Evolutionary conservation across 2,797 vertebrate species (phyloP), one percentile per base, ranked within the genome.

Genomic region (Myripristis jacobus): DNA sequence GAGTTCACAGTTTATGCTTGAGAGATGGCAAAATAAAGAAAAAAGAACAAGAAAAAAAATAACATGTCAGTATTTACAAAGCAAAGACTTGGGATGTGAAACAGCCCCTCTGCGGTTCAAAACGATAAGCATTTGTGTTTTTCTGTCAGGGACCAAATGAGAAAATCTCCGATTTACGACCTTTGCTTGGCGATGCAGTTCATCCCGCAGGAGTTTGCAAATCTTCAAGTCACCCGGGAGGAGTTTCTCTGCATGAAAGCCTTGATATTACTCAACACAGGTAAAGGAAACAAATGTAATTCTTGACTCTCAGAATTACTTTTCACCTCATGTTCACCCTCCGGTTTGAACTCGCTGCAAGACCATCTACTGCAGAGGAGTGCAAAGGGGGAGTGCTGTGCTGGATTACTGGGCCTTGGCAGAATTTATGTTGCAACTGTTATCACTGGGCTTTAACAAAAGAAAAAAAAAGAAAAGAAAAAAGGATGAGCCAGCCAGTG

Each of bases 231-330:
- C 53, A 95, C 92, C 82, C 96, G 94, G 0, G 96, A 99, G 84
- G 98, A 99, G 81, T 99, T 96, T 79, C 95, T 99, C 9, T 99
- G 97, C 87, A 99, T 99, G 98, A 99, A 99, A 92, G 96, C 96
- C 55, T 90, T 99, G 75, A 92, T 99, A 51, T 94, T 99, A 38
- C 96, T 99, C 64, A 99, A 95, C 87, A 99, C 97, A 88, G 97
- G 98, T 99, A 93, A 80, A 60, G 38, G 9, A 38, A 47, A 9
- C n/a, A 0, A 8, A 50, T 3, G 9, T 48, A 2, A 19, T 11
- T 47, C 5, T 19, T 11, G 18, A 47, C 22, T 34, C n/a, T 41
- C 4, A 4, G 2, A 6, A 55, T 59, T 46, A 60, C n/a, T 34
- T 25, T 44, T n/a, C 9, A 34, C 2, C 41, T 18, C 12, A 2